phyloP scores from a whole-genome alignment of 2,888 invertebrate genomes.

The Ectemnius cavifrons region DNA sequence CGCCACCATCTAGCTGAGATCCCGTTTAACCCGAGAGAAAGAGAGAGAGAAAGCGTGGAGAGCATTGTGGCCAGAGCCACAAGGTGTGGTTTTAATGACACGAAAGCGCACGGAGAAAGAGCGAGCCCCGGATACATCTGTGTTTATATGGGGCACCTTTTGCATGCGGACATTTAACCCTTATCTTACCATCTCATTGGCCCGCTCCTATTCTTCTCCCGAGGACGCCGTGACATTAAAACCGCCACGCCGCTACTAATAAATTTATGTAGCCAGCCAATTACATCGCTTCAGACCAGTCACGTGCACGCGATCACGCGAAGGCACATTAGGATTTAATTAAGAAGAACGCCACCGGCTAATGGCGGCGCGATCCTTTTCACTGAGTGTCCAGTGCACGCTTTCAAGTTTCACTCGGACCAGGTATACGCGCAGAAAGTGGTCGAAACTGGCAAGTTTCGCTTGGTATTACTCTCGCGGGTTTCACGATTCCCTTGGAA shows the following conservation, averaged over 20 bases:
- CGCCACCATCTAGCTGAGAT: slow-evolving; percentile 34
- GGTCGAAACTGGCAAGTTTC: slow-evolving; percentile 37
- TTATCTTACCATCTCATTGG: neutral
- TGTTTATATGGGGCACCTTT: slow-evolving; percentile 19
- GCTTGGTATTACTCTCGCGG: slow-evolving; percentile 32
- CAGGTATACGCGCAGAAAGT: too few species aligned
- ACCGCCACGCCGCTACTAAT: neutral
- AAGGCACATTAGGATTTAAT: too few species aligned
- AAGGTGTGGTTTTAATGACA: slow-evolving; percentile 44
- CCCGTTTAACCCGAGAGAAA: slow-evolving; percentile 22
- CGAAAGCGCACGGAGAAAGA: slow-evolving; percentile 12
- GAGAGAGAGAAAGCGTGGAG: slow-evolving; percentile 1
- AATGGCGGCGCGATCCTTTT: too few species aligned
- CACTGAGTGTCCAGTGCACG: too few species aligned
- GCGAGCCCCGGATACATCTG: slow-evolving; percentile 22
- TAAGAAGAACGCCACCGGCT: too few species aligned
- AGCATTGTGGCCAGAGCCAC: slow-evolving; percentile 27
- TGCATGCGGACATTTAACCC: slow-evolving; percentile 2
- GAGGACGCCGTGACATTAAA: slow-evolving; percentile 23
- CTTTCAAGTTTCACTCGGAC: too few species aligned
- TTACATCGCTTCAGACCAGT: too few species aligned
- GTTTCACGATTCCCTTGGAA: slow-evolving; percentile 21
- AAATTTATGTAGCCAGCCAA: too few species aligned
- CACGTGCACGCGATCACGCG: too few species aligned
- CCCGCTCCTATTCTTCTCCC: slow-evolving; percentile 18